Evolutionary conservation across 1,140 invertebrate genomes (phyloP), one percentile per base, ranked within the genome.

Genomic region (Sycophaga agraensis): DNA sequence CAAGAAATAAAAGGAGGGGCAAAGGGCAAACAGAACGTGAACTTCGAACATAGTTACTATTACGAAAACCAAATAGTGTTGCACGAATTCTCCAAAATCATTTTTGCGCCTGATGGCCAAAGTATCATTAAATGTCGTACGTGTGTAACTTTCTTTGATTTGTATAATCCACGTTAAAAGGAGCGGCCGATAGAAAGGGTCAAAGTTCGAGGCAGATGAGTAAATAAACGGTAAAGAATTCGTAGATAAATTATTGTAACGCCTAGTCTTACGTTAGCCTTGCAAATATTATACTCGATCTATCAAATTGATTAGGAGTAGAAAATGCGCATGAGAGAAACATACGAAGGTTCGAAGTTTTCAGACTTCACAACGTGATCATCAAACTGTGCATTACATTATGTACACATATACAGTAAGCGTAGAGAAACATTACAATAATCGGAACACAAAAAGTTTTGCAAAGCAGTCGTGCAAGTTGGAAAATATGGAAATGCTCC

Each of bases 21-120:
- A 56, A 55, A 49, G 51, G 24, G 11, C 24, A 54, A 40, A 49
- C 28, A 16, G 31, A 56, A 49, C 9, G 50, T 26, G 42, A 53
- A 53, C 50, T 37, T 60, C 48, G 49, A 50, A 42, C 57, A 56
- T 63, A 63, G 60, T 63, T 63, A 63, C 60, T 63, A 63, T 63
- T 63, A 37, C 26, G 51, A 63, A 63, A 63, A 63, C 61, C 61
- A 63, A 63, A 63, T 63, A 63, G 54, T 58, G 46, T 57, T 63
- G 45, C 48, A 57, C 48, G 54, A 57, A 45, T 51, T 51, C 45
- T 57, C 45, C 28, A 57, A 35, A 57, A 63, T 55, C 22, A 46
- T 21, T 21, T 61, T 43, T 35, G 28, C 45, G 48, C 28, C n/a
- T n/a, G 16, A 28, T 49, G 19, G 35, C 43, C n/a, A 37, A 40